Evolutionary conservation across 30 jellyfish, hydroid and myxozoan species (phyloP).

Genomic region (Catostylus mosaicus): DNA sequence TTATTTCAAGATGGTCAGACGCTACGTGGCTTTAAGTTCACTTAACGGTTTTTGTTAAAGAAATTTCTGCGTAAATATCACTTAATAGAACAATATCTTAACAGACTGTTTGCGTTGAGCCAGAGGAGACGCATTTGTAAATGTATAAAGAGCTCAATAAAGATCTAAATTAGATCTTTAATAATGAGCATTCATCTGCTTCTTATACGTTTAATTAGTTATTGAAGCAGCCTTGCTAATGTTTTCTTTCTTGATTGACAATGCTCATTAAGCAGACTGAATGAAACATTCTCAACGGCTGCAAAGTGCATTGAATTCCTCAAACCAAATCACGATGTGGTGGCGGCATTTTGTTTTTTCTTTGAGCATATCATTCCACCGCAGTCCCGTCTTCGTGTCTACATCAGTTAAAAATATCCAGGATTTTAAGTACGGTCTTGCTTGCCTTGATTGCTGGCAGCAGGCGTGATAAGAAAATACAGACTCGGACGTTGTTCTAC

Average conservation of each 20-base stretch:
- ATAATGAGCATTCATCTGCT: conserved; percentile 1
- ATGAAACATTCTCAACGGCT: neutral
- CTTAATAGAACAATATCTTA: neutral
- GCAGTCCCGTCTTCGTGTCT: conserved; percentile 32
- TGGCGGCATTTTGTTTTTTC: conserved; percentile 35
- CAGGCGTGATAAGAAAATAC: conserved; percentile 14
- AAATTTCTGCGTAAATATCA: neutral
- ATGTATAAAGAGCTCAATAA: neutral
- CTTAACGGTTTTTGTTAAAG: neutral
- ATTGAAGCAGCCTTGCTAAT: neutral
- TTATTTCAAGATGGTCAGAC: too few species aligned
- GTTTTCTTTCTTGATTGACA: neutral
- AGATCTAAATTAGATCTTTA: neutral
- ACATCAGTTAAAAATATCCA: conserved; percentile 40
- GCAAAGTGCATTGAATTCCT: neutral
- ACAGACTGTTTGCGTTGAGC: neutral
- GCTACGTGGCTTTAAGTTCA: too few species aligned
- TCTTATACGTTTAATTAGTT: neutral
- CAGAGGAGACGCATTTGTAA: neutral
- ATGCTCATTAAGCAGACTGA: neutral
- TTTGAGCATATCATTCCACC: conserved; percentile 8
- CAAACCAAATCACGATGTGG: conserved; percentile 18
- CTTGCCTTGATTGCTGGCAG: conserved; percentile 36
- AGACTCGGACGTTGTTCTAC: conserved; percentile 11
- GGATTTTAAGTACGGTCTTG: conserved; percentile 5